phyloP scores from a whole-genome alignment of 2,113 vertebrate species.

The Neodon shergylaensis region DNA sequence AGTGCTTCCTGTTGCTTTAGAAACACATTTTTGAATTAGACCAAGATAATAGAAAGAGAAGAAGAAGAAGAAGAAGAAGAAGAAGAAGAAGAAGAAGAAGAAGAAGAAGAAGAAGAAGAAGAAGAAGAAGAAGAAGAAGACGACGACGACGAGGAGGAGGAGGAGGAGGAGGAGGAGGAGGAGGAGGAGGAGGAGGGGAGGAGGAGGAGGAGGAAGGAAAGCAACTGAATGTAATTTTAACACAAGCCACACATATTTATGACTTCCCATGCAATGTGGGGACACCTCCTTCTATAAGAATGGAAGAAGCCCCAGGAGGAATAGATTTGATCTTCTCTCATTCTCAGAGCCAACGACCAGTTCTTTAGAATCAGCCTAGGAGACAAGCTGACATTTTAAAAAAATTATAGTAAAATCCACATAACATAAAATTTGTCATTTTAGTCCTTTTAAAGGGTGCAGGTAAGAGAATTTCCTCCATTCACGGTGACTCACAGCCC shows the following conservation, averaged over 20 bases:
- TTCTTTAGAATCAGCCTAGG: neutral
- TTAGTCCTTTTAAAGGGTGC: neutral
- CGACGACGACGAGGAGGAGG: too few relatives aligned
- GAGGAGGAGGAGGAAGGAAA: too few relatives aligned
- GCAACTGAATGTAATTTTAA: neutral
- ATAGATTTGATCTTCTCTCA: neutral
- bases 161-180: too few relatives aligned
- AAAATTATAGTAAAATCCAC: neutral
- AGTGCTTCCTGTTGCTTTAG: neutral
- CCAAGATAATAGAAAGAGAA: neutral
- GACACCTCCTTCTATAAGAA: neutral
- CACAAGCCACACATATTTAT: conserved; percentile 8
- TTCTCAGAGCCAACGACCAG: neutral
- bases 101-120: neutral
- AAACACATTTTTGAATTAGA: neutral
- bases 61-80: neutral
- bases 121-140: neutral
- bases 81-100: too few relatives aligned
- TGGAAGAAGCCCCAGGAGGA: neutral
- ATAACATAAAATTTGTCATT: neutral
- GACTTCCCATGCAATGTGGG: neutral
- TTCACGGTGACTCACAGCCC: neutral
- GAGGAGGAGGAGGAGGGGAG: too few relatives aligned
- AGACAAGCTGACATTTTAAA: neutral
- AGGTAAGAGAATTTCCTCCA: neutral